These are phyloP conservation scores for Azorinus chamasolen DNA, from an alignment of 2,888 invertebrate genomes.

Conservation along the genomic window DNA sequence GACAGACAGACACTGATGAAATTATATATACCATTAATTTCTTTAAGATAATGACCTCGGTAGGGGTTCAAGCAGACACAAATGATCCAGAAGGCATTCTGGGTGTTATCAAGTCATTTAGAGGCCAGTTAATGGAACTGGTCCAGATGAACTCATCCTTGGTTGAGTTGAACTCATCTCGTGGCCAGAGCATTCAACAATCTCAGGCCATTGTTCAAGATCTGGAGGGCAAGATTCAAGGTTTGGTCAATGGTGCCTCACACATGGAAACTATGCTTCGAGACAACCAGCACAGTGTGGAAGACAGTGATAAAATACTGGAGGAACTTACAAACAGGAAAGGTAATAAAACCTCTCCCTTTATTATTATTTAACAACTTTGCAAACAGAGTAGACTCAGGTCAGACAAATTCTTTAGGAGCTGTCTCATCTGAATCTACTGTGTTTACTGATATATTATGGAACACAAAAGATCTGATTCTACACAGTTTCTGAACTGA, in stretches of 20 bases:
- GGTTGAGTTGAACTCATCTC: neutral
- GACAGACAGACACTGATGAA: no score
- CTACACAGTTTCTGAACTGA: no score
- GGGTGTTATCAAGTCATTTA: conserved; percentile 40
- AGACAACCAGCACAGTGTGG: conserved; percentile 2
- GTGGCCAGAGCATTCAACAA: neutral
- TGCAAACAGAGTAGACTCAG: no score
- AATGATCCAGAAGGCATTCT: conserved; percentile 57
- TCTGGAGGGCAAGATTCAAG: conserved; percentile 24
- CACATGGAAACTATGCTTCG: conserved; percentile 12
- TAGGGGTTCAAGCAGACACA: conserved; percentile 40
- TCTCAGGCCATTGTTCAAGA: neutral
- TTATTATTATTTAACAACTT: no score
- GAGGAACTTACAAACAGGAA: conserved; percentile 54
- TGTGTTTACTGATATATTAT: no score
- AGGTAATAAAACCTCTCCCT: conserved; percentile 25
- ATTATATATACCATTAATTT: no score
- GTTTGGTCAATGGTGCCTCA: conserved; percentile 28
- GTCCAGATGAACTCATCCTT: conserved; percentile 10
- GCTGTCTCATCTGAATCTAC: no score
- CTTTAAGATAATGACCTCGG: conserved; percentile 25
- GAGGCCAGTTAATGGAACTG: conserved; percentile 31
- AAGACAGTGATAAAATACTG: conserved; percentile 15
- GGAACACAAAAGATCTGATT: no score
- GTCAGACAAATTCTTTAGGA: no score